phyloP scores from a whole-genome alignment of 1,140 invertebrate genomes.

The Cydia amplana region DNA sequence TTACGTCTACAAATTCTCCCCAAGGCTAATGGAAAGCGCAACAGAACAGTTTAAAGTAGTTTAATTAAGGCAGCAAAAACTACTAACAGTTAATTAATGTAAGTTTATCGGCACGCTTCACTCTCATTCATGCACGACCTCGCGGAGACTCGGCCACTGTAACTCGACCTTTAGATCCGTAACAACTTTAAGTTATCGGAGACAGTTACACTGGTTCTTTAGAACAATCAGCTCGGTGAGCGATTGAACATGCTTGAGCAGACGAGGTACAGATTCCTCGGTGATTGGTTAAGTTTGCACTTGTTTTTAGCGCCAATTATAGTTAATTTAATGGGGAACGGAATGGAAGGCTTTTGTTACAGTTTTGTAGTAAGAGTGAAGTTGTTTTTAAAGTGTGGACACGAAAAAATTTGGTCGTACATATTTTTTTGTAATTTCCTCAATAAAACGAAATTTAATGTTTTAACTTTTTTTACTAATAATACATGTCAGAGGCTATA shows the following conservation, averaged over 20 bases:
- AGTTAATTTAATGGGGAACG: conserved; percentile 5
- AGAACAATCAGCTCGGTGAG: background rate
- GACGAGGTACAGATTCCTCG: background rate
- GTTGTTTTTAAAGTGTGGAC: too few species aligned
- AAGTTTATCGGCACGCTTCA: background rate
- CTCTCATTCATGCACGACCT: background rate
- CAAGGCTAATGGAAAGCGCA: background rate
- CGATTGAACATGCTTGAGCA: background rate
- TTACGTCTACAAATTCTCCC: background rate
- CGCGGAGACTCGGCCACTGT: background rate
- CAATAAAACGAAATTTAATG: too few species aligned
- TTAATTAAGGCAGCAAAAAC: conserved; percentile 12
- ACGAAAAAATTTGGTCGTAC: too few species aligned
- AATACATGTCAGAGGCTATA: too few species aligned
- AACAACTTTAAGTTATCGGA: background rate
- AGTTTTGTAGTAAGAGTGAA: background rate
- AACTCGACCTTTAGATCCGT: background rate
- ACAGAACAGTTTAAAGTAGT: background rate
- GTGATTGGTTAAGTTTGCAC: conserved; percentile 16
- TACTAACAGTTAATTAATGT: conserved; percentile 17
- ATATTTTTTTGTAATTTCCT: too few species aligned
- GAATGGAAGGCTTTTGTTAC: background rate
- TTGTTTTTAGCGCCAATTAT: conserved; percentile 6
- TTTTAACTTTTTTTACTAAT: too few species aligned
- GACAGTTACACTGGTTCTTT: background rate